Evolutionary conservation across 2,888 invertebrate species (phyloP).

Genomic region (Ferrisia virgata): DNA sequence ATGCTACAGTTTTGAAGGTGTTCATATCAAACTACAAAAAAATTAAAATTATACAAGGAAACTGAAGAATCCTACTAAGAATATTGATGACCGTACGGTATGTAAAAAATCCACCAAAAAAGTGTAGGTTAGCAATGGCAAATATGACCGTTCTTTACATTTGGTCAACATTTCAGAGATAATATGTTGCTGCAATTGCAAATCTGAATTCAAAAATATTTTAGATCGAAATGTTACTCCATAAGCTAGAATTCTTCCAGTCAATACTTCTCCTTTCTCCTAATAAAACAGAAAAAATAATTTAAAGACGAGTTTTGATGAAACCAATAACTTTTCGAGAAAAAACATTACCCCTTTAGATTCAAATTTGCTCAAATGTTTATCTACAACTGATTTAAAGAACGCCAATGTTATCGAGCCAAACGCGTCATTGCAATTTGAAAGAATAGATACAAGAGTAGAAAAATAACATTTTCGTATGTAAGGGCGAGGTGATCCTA

Average conservation of each 20-base stretch:
- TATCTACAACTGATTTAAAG: slow-evolving; percentile 47
- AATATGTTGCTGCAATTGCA: slow-evolving; percentile 45
- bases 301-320: background rate
- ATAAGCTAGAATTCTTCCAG: slow-evolving; percentile 69
- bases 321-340: background rate
- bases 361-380: slow-evolving; percentile 47
- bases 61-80: background rate
- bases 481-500: slow-evolving; percentile 61
- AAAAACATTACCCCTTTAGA: slow-evolving; percentile 46
- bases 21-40: slow-evolving; percentile 43
- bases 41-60: background rate
- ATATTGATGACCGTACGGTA: slow-evolving; percentile 36
- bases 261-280: slow-evolving; percentile 72
- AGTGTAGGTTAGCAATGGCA: slow-evolving; percentile 46
- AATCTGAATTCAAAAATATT: slow-evolving; percentile 50
- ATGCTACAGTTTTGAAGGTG: slow-evolving; percentile 42
- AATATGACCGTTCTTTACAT: slow-evolving; percentile 46
- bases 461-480: slow-evolving; percentile 47
- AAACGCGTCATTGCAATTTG: background rate
- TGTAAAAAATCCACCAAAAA: slow-evolving; percentile 46
- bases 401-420: slow-evolving; percentile 32
- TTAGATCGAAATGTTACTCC: slow-evolving; percentile 68
- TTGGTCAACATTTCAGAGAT: slow-evolving; percentile 45
- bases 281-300: slow-evolving; percentile 52
- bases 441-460: slow-evolving; percentile 37